Evolutionary conservation across 92 coral and sea anemone species (phyloP).

Genomic region (Muricea muricata): DNA sequence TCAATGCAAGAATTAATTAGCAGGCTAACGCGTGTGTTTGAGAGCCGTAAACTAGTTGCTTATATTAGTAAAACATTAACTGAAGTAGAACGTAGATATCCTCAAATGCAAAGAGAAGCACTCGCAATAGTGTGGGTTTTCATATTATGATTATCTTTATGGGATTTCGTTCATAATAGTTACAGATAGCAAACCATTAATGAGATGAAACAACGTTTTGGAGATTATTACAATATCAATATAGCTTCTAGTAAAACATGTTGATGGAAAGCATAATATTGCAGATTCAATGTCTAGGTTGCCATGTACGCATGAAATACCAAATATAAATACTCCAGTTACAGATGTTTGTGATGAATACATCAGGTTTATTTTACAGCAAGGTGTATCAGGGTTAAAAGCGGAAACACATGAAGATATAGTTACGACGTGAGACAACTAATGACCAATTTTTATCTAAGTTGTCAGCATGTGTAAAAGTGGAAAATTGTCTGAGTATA

Average conservation of each 20-base stretch:
- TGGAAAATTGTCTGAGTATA: background rate
- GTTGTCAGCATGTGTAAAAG: slow-evolving; percentile 6
- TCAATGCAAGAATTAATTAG: too few relatives aligned
- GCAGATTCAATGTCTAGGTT: slow-evolving; percentile 28
- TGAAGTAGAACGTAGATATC: slow-evolving; percentile 40
- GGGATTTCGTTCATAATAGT: slow-evolving; percentile 45
- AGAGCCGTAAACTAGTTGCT: too few relatives aligned
- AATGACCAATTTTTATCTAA: slow-evolving; percentile 16
- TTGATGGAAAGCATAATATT: slow-evolving; percentile 13
- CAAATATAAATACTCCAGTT: background rate
- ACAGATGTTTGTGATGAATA: slow-evolving; percentile 40
- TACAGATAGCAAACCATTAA: slow-evolving; percentile 46
- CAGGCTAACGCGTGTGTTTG: too few relatives aligned
- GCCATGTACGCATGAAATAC: background rate
- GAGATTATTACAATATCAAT: slow-evolving; percentile 38
- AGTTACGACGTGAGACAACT: slow-evolving; percentile 15
- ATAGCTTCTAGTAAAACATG: slow-evolving; percentile 12
- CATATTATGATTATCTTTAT: slow-evolving; percentile 37
- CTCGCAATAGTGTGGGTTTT: slow-evolving; percentile 57
- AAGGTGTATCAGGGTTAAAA: slow-evolving; percentile 19
- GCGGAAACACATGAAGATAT: slow-evolving; percentile 46
- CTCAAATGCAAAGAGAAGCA: slow-evolving; percentile 54
- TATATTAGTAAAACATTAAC: slow-evolving; percentile 38
- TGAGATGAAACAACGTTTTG: slow-evolving; percentile 16
- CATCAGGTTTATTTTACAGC: slow-evolving; percentile 4